These are phyloP conservation scores for Hafferia zeledoni DNA, from an alignment of 2,797 vertebrate species.

Conservation along the genomic window DNA sequence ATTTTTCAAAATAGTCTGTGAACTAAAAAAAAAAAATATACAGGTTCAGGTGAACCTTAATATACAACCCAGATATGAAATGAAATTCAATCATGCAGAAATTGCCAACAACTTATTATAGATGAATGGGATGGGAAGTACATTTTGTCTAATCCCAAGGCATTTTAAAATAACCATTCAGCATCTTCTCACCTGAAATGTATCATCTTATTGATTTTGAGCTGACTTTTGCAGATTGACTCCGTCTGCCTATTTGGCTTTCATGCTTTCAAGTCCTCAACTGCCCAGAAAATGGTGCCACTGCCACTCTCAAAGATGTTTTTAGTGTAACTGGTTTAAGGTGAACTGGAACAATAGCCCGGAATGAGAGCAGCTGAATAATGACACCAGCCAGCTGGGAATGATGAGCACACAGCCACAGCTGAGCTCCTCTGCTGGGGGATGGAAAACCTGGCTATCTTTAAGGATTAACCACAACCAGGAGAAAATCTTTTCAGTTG, in stretches of 20 bases:
- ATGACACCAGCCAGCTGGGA: neutral
- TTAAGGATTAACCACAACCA: conserved; percentile 19
- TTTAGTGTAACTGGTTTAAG: conserved; percentile 9
- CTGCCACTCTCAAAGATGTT: neutral
- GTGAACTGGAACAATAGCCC: conserved; percentile 29
- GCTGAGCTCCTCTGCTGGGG: conserved; percentile 12
- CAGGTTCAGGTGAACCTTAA: neutral
- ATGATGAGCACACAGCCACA: conserved; percentile 13
- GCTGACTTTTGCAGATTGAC: conserved; percentile 47
- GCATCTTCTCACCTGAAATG: conserved; percentile 53
- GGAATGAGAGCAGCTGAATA: conserved; percentile 20
- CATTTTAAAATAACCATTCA: conserved; percentile 47
- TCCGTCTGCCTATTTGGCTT: conserved; percentile 7
- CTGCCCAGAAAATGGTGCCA: conserved; percentile 39
- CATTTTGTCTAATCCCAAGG: conserved; percentile 49
- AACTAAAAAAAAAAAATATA: neutral
- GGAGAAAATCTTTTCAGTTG: neutral
- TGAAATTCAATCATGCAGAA: conserved; percentile 51
- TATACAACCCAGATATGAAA: neutral
- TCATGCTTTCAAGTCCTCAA: conserved; percentile 24
- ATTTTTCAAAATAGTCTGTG: neutral
- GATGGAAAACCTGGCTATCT: conserved; percentile 14
- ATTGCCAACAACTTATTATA: conserved; percentile 8
- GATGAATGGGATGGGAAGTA: conserved; percentile 43
- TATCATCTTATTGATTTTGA: conserved; percentile 49